Evolutionary conservation across 2,888 invertebrate species (phyloP).

Genomic region (Trachelus iudaicus): DNA sequence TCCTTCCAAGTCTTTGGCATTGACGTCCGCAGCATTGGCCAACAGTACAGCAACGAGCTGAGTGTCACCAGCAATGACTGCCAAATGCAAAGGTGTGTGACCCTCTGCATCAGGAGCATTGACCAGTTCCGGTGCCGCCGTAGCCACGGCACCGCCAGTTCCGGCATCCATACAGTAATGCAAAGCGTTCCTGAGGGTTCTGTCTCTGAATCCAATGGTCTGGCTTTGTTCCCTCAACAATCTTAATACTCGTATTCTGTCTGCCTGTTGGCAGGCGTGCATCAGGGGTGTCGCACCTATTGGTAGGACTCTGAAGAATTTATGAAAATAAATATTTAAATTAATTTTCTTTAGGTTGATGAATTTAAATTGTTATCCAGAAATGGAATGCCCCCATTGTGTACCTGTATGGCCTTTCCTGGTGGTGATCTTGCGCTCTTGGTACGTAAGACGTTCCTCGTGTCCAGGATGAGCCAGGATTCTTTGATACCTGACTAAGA

Average conservation of each 20-base stretch:
- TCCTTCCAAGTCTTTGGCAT: slow-evolving; percentile 91
- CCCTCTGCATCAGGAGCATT: slow-evolving; percentile 92
- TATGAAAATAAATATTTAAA: too few relatives aligned
- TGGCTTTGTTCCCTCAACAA: slow-evolving; percentile 77
- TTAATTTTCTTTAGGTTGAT: neutral
- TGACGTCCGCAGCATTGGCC: slow-evolving; percentile 89
- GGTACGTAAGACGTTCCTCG: slow-evolving; percentile 18
- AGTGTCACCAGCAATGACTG: slow-evolving; percentile 93
- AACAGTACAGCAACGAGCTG: slow-evolving; percentile 87
- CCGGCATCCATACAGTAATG: slow-evolving; percentile 88
- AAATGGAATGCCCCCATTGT: neutral
- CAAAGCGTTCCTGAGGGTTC: slow-evolving; percentile 86
- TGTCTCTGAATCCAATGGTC: slow-evolving; percentile 78
- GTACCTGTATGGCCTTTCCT: slow-evolving; percentile 57
- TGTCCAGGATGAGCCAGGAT: slow-evolving; percentile 25
- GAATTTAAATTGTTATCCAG: neutral
- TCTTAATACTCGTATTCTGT: slow-evolving; percentile 80
- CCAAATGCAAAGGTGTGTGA: slow-evolving; percentile 93
- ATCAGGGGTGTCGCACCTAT: slow-evolving; percentile 85
- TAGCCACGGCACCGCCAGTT: slow-evolving; percentile 75
- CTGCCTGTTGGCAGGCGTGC: slow-evolving; percentile 92
- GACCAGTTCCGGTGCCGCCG: slow-evolving; percentile 87
- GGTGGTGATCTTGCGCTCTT: slow-evolving; percentile 42
- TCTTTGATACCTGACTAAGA: slow-evolving; percentile 34
- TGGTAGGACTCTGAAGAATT: slow-evolving; percentile 52